These are phyloP conservation scores for Yponomeuta malinellus DNA, from an alignment of 2,888 invertebrate genomes.

Conservation along the genomic window DNA sequence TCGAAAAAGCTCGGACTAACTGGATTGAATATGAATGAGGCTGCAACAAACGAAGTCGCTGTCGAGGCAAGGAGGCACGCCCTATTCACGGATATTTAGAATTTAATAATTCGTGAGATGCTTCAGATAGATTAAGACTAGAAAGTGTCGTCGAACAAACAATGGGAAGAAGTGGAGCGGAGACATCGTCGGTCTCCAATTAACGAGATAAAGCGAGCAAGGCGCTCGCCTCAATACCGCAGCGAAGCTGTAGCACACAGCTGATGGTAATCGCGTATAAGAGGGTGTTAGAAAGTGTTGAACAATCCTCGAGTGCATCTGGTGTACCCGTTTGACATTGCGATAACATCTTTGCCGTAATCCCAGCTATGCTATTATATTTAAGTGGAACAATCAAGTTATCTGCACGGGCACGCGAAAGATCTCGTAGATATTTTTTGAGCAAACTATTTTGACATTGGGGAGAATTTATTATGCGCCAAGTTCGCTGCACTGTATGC, in stretches of 20 bases:
- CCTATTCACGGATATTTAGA: not conserved
- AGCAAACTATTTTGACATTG: not conserved
- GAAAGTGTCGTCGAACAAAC: conserved; percentile 64
- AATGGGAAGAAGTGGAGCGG: conserved; percentile 54
- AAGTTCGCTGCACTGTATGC: not conserved
- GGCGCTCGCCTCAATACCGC: conserved; percentile 5
- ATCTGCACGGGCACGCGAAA: not conserved
- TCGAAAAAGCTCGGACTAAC: not conserved
- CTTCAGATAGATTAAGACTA: conserved; percentile 50
- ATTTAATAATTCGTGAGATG: conserved; percentile 42
- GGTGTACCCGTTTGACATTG: conserved; percentile 6
- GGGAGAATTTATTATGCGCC: not conserved
- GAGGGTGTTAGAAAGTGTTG: conserved; percentile 9
- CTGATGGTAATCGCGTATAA: conserved; percentile 11
- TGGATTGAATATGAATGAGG: conserved; percentile 4
- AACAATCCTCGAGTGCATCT: conserved; percentile 9
- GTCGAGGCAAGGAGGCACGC: not conserved
- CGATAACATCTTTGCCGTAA: conserved; percentile 7
- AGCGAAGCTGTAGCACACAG: not conserved
- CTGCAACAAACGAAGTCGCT: not conserved
- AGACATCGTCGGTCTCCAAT: conserved; percentile 49
- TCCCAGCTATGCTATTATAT: conserved; percentile 6
- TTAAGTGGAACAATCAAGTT: conserved; percentile 8
- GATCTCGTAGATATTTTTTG: conserved; percentile 1
- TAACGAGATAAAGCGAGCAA: conserved; percentile 37